phyloP scores from a whole-genome alignment of 2,113 vertebrate species.

The Cyanocitta stelleri region DNA sequence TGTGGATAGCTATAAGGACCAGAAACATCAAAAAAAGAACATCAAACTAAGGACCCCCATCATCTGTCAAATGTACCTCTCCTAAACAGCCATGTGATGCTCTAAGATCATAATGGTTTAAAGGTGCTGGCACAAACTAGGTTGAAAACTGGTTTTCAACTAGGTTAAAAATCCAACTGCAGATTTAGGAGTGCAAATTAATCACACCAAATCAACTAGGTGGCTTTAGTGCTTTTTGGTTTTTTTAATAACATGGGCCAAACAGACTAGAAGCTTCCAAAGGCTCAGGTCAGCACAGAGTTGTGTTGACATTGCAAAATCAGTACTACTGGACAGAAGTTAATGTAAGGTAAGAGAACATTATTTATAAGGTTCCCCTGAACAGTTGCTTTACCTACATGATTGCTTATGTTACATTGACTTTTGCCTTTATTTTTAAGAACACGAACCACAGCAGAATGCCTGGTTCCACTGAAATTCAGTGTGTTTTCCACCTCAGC shows the following conservation, averaged over 20 bases:
- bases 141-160: not conserved
- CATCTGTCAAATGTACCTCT: not conserved
- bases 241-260: not conserved
- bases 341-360: not conserved
- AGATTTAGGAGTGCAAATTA: not conserved
- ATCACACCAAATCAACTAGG: not conserved
- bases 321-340: not conserved
- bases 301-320: not conserved
- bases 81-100: not conserved
- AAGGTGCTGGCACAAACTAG: not conserved
- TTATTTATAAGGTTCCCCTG: not conserved
- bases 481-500: not conserved
- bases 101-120: not conserved
- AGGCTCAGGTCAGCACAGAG: not conserved
- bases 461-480: not conserved
- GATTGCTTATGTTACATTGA: not conserved
- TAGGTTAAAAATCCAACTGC: not conserved
- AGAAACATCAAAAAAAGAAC: not conserved
- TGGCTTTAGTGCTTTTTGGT: rapidly evolving
- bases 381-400: not conserved
- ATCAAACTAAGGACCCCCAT: not conserved
- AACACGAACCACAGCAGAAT: not conserved
- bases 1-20: not conserved
- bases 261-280: not conserved
- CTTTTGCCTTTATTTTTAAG: not conserved